Evolutionary conservation across 2,888 invertebrate species (phyloP).

Genomic region (Syrista parreyssii): DNA sequence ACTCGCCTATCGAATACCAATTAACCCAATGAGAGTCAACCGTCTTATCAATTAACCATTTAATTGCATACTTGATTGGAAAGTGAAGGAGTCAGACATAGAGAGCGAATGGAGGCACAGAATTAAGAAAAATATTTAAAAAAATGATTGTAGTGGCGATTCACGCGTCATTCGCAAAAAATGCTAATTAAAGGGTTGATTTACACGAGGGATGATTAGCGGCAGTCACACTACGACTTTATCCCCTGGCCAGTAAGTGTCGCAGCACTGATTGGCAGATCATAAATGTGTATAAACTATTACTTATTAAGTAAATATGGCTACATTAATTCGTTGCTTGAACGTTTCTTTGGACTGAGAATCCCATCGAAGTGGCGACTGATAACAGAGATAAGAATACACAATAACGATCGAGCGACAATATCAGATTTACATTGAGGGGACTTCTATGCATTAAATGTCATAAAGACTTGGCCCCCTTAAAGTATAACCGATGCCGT

Average conservation of each 20-base stretch:
- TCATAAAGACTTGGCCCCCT: background rate
- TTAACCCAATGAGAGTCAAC: background rate
- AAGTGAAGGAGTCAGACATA: background rate
- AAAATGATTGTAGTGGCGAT: background rate
- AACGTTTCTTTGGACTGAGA: constrained; percentile 35
- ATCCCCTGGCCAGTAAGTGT: background rate
- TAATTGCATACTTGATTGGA: background rate
- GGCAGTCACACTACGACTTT: background rate
- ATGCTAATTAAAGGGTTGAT: background rate
- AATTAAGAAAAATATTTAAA: background rate
- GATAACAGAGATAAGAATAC: background rate
- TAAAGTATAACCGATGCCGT: background rate
- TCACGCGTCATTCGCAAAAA: background rate
- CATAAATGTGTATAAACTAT: background rate
- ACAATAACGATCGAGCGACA: background rate
- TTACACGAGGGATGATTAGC: background rate
- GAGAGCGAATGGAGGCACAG: background rate
- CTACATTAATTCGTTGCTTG: constrained; percentile 31
- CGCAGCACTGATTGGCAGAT: background rate
- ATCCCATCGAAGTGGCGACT: constrained; percentile 2
- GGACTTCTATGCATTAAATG: background rate
- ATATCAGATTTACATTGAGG: background rate
- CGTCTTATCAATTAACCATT: background rate
- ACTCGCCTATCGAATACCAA: background rate
- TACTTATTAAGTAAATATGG: constrained; percentile 18